Base-by-base conservation (phyloP, 2,113 vertebrate genomes). In the Rhagologus leucostigma region DNA sequence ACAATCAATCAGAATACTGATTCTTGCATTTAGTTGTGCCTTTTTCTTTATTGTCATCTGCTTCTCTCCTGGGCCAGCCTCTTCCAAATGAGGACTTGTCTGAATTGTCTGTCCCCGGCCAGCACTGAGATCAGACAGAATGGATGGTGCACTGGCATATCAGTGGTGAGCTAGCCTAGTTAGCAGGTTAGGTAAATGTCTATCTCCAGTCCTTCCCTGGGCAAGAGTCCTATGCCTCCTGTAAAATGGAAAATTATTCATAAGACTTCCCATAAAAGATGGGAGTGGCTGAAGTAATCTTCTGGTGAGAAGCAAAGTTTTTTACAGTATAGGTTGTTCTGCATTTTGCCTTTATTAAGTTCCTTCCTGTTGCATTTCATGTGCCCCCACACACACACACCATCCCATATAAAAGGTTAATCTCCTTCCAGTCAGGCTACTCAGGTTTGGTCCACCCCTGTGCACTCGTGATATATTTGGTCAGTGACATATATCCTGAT, bases 381-480 rank as follows among this genome's bases (percentile, higher is more conserved):
- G 39, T 50, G 4, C 1, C 3, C 6, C 1, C 4, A 3, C 11
- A 27, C 24, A 23, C 26, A 14, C 4, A 6, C 32, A 8, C 21
- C 27, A 53, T 32, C n/a, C 44, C 14, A 10, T 50, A 70, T 39
- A 81, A 84, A 87, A 70, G 21, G 9, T 50, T 78, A 11, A 65
- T 55, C 63, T 87, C 80, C 42, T 87, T 71, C 39, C 39, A 84
- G 46, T 42, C 16, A 47, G 26, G 44, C 27, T 33, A 50, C 29
- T 41, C 22, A 49, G 27, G 53, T 60, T 64, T 76, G n/a, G 17
- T 82, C 24, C 33, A 56, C 8, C 13, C 57, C 65, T 67, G 65
- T 56, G 71, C 23, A 24, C 27, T 53, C 4, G 0, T 56, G 62
- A 85, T 89, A 41, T 65, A 50, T 74, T 57, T 87, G 52, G 44